These are phyloP conservation scores for Ptychoptera contaminata DNA, from an alignment of 2,888 invertebrate species.

Conservation along the genomic window DNA sequence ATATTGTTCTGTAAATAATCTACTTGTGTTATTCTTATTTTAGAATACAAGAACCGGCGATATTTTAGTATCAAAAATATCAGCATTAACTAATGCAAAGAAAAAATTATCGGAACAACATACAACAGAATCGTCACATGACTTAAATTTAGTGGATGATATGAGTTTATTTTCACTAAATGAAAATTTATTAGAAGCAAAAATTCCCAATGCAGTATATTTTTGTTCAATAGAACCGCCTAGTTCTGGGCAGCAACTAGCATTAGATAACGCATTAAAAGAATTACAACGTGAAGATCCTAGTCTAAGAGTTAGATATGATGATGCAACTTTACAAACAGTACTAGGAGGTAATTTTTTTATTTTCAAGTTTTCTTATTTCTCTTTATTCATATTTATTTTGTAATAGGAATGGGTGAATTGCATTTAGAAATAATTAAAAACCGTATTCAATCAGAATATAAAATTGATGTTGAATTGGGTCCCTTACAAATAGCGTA, in stretches of 20 bases:
- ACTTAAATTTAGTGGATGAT: conserved; percentile 21
- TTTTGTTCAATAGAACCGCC: conserved; percentile 92
- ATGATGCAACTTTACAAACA: conserved; percentile 73
- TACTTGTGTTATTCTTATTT: not conserved
- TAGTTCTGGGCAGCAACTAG: conserved; percentile 52
- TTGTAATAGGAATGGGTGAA: conserved; percentile 80
- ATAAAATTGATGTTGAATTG: conserved; percentile 77
- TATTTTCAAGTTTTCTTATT: not conserved
- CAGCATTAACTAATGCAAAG: conserved; percentile 42
- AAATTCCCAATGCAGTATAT: conserved; percentile 87
- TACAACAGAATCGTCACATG: conserved; percentile 2
- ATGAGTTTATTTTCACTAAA: conserved; percentile 12
- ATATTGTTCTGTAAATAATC: conserved; percentile 2
- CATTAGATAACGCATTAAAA: conserved; percentile 63
- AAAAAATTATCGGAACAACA: conserved; percentile 22
- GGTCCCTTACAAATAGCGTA: conserved; percentile 89
- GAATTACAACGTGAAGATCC: conserved; percentile 85
- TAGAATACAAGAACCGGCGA: conserved; percentile 61
- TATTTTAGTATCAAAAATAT: conserved; percentile 44
- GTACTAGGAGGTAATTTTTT: conserved; percentile 50
- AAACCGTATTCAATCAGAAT: conserved; percentile 74
- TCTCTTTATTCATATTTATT: conserved; percentile 7
- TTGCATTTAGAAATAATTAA: conserved; percentile 88
- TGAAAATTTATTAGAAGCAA: conserved; percentile 37
- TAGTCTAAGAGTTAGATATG: conserved; percentile 57